These are phyloP conservation scores for Ochropacha duplaris DNA, from an alignment of 2,888 invertebrate species.

Conservation along the genomic window DNA sequence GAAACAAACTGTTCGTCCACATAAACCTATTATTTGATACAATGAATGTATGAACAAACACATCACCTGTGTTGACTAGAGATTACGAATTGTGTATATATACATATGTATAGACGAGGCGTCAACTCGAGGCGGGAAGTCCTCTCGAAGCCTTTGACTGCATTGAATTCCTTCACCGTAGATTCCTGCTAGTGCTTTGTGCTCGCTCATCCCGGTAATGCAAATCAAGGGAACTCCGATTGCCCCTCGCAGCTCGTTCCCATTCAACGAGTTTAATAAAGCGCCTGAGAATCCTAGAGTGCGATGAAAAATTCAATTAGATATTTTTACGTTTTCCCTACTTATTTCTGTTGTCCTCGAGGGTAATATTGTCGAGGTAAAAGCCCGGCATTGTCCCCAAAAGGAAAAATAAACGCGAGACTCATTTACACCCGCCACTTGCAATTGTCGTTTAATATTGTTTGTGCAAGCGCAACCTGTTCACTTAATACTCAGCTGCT, in stretches of 20 bases:
- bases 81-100: background rate
- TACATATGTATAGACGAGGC: background rate
- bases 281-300: constrained; percentile 49
- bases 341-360: constrained; percentile 48
- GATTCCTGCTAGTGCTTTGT: constrained; percentile 51
- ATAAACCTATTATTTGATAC: no score
- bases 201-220: constrained; percentile 50
- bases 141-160: constrained; percentile 42
- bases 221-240: constrained; percentile 61
- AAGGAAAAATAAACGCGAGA: constrained; percentile 45
- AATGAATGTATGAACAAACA: no score
- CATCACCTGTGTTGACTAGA: no score
- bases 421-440: constrained; percentile 57
- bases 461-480: constrained; percentile 43
- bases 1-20: no score
- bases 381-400: constrained; percentile 39
- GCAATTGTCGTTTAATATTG: constrained; percentile 53
- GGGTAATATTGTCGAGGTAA: constrained; percentile 48
- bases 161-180: constrained; percentile 40
- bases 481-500: constrained; percentile 28
- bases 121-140: constrained; percentile 4
- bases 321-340: constrained; percentile 53
- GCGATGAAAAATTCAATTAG: constrained; percentile 71
- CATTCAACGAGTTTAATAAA: constrained; percentile 67
- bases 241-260: constrained; percentile 48